Evolutionary conservation across 2,113 vertebrate species (phyloP).

Genomic region (Mesitornis unicolor): DNA sequence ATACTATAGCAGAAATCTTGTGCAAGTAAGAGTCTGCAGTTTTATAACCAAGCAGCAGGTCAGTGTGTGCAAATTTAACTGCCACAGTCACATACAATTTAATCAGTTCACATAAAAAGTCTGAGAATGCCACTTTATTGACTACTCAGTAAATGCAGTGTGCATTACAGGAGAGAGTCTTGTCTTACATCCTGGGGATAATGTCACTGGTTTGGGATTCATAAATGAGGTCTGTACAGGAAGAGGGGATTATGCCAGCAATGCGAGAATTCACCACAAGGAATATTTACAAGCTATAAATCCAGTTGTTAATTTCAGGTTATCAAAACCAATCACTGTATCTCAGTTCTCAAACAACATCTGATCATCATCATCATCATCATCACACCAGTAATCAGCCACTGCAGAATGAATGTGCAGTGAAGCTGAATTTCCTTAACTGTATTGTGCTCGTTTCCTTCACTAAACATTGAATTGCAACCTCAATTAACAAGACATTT

Average conservation of each 20-base stretch:
- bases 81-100: not conserved
- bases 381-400: not conserved
- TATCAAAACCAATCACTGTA: conserved; percentile 66
- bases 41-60: not conserved
- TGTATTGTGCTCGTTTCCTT: conserved; percentile 15
- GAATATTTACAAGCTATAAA: conserved; percentile 74
- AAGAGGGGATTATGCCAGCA: conserved; percentile 59
- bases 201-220: conserved; percentile 51
- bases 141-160: conserved; percentile 14
- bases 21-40: not conserved
- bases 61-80: not conserved
- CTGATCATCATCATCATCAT: conserved; percentile 48
- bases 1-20: not conserved
- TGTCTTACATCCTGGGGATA: conserved; percentile 52
- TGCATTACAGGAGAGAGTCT: not conserved
- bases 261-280: conserved; percentile 62
- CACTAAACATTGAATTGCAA: conserved; percentile 54
- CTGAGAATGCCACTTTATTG: conserved; percentile 30
- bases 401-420: not conserved
- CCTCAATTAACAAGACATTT: conserved; percentile 68
- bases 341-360: conserved; percentile 55
- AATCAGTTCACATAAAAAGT: not conserved
- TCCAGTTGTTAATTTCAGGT: conserved; percentile 72
- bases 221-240: conserved; percentile 55
- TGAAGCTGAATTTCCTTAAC: not conserved